Base-by-base conservation (phyloP, 37 sponge, comb jelly and placozoan genomes). In the Eunapius fragilis region DNA sequence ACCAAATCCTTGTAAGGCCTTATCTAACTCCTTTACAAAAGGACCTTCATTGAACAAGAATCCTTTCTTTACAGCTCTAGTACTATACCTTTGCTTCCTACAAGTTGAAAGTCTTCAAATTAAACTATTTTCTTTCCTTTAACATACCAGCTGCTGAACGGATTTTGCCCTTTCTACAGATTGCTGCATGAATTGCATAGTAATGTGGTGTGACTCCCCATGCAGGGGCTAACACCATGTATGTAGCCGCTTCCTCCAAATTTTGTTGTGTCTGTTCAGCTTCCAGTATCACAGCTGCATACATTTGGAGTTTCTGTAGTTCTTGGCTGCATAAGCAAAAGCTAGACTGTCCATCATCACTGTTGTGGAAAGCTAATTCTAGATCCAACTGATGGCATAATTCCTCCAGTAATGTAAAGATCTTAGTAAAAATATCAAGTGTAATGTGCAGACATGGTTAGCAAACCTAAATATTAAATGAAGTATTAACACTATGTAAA, bases 391-490 rank as follows among this genome's bases (percentile, higher is more conserved):
- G 14, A 10, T 75, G 75, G 75, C 75, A 75, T 5, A 33, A 33
- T 31, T 75, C 34, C 34, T 75, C 75, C 4, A 37, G 25, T 36
- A 75, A 25, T 31, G 9, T n/a, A 28, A 75, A 75, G 27, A 75
- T 25, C 25, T 75, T 75, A 37, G 32, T 33, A 36, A 75, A 32
- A 75, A 75, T 32, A 30, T 36, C 75, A 0, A 75, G 31, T 24
- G 34, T 75, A 31, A 75, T 75, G 75, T 75, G 75, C 25, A 75
- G 11, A 37, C 75, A 19, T 32, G 75, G 75, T 75, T 23, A 22
- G 32, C 34, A 33, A 24, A 75, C 35, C 75, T 75, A 37, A 37
- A 10, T 75, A 75, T 3, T 58, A 58, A 58, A 33, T 30, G 22
- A 33, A 32, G 0, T 33, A 25, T 25, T 30, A 72, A 3, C 31